phyloP scores from a whole-genome alignment of 2,888 invertebrate genomes.

The Anorthoa munda region DNA sequence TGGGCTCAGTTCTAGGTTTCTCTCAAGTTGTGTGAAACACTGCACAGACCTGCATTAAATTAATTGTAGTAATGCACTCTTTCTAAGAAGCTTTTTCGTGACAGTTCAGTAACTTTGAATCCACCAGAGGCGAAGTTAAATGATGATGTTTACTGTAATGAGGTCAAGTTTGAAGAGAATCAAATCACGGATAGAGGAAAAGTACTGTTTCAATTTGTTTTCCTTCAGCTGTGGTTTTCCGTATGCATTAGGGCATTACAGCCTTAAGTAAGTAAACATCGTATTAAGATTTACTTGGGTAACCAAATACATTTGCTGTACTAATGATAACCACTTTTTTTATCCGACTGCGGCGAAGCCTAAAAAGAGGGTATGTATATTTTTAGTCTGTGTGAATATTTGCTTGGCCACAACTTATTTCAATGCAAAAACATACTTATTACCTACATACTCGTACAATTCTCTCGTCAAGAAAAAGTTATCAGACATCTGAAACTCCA shows the following conservation, averaged over 20 bases:
- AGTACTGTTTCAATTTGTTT: slow-evolving; percentile 1
- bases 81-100: too few species aligned
- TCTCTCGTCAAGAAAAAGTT: background rate
- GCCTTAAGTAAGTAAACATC: background rate
- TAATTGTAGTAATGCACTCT: background rate
- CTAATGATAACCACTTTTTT: background rate
- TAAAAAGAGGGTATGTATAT: too few species aligned
- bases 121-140: background rate
- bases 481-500: slow-evolving; percentile 29
- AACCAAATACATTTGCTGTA: slow-evolving; percentile 17
- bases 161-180: slow-evolving; percentile 1
- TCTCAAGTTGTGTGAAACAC: too few species aligned
- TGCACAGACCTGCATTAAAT: background rate
- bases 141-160: background rate
- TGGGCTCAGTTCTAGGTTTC: too few species aligned
- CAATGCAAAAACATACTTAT: background rate
- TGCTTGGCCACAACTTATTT: background rate
- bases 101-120: background rate
- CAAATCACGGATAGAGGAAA: slow-evolving; percentile 4
- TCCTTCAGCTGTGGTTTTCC: slow-evolving; percentile 25
- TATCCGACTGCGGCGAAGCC: too few species aligned
- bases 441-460: background rate
- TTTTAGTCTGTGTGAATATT: background rate
- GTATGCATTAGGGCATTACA: slow-evolving; percentile 10
- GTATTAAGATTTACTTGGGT: background rate